Conservation (phyloP, 2,113 vertebrate species). For the Hepsetus odoe region DNA sequence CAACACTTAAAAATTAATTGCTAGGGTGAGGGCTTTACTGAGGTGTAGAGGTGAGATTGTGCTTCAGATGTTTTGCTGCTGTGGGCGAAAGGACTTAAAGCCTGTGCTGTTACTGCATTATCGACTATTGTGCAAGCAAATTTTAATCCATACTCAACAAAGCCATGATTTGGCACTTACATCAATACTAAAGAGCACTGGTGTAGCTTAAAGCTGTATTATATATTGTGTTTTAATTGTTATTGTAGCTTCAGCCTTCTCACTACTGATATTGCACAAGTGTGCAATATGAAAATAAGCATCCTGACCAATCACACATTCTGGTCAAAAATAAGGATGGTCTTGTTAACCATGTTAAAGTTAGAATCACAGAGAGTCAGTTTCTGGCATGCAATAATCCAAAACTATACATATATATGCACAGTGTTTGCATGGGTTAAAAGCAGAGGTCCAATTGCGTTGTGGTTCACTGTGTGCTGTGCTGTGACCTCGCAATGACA, state of each 20-base stretch:
- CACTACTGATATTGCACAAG: too few relatives aligned
- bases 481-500: too few relatives aligned
- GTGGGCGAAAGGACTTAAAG: not conserved
- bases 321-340: too few relatives aligned
- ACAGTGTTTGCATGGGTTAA: too few relatives aligned
- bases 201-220: not conserved
- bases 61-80: constrained; percentile 1
- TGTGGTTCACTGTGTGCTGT: too few relatives aligned
- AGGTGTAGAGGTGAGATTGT: not conserved
- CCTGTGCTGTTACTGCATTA: not conserved
- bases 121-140: not conserved
- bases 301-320: too few relatives aligned
- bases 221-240: not conserved
- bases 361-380: too few relatives aligned
- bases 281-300: too few relatives aligned
- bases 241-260: not conserved
- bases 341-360: too few relatives aligned
- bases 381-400: too few relatives aligned
- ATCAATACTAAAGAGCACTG: not conserved
- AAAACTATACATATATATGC: too few relatives aligned
- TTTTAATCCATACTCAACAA: not conserved
- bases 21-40: not conserved
- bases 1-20: not conserved
- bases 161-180: not conserved
- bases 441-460: too few relatives aligned